These are phyloP conservation scores for Apis florea DNA, from an alignment of 1,140 invertebrate species.

Conservation along the genomic window DNA sequence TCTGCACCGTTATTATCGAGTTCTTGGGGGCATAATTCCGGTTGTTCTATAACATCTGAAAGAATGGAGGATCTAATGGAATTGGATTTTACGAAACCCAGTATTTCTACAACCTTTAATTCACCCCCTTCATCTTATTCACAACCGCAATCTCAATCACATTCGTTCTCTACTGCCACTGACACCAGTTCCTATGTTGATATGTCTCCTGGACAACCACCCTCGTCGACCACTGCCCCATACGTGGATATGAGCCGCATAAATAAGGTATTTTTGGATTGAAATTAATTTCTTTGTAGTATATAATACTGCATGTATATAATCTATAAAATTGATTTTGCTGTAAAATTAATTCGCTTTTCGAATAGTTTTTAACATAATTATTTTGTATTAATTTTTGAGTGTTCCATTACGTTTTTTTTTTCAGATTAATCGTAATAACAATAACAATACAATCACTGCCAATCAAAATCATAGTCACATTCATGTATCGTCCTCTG, in stretches of 20 bases:
- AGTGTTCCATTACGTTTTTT: background rate
- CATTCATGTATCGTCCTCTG: constrained; percentile 69
- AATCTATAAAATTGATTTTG: background rate
- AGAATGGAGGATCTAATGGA: constrained; percentile 90
- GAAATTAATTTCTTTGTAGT: background rate
- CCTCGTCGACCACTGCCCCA: constrained; percentile 71
- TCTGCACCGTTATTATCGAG: constrained; percentile 77
- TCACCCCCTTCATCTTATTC: constrained; percentile 73
- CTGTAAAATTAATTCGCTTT: background rate
- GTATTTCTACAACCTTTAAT: constrained; percentile 67
- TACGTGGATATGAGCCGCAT: constrained; percentile 80
- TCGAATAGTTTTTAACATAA: background rate
- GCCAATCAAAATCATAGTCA: constrained; percentile 78
- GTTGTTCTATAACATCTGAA: constrained; percentile 78
- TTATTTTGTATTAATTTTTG: background rate
- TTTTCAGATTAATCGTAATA: constrained; percentile 77
- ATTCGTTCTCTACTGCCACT: constrained; percentile 77
- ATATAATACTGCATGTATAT: background rate
- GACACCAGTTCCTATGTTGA: constrained; percentile 82
- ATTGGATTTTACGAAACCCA: constrained; percentile 86
- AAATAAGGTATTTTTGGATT: constrained; percentile 70
- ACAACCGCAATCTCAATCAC: constrained; percentile 69
- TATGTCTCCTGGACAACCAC: constrained; percentile 80
- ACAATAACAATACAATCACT: constrained; percentile 76
- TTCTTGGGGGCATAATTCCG: constrained; percentile 83